A percentile compares a stretch with the other conserved stretches of the same genome.
Conservation (phyloP, 2,797 vertebrate genomes). For the Poeciliopsis paucimaculata region DNA sequence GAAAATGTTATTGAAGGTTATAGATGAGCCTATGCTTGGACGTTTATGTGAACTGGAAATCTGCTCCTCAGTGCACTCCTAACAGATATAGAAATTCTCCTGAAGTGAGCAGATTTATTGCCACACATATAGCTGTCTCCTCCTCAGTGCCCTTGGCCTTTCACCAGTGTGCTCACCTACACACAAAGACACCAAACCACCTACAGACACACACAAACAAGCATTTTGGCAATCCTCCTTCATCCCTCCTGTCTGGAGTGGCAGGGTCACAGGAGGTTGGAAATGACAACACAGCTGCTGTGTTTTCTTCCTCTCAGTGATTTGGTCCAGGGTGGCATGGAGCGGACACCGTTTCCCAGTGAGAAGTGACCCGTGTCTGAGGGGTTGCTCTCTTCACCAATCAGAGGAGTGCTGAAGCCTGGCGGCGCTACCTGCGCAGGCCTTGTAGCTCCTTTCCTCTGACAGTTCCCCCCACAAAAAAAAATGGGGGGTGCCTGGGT, state of each 20-base stretch:
- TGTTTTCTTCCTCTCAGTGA: conserved; percentile 55
- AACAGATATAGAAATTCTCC: background rate
- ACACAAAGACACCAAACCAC: background rate
- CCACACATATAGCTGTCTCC: background rate
- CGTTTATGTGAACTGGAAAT: background rate
- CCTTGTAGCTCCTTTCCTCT: conserved; percentile 41
- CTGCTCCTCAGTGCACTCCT: background rate
- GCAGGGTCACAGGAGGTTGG: conserved; percentile 64
- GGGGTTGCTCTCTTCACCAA: conserved; percentile 73
- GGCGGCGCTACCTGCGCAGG: conserved; percentile 59
- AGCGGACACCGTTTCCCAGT: conserved; percentile 54
- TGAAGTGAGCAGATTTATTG: conserved; percentile 8
- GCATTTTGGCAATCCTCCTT: conserved; percentile 45
- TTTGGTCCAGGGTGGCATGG: conserved; percentile 38
- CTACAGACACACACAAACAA: conserved; percentile 29
- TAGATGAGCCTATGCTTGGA: background rate
- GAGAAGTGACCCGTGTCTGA: conserved; percentile 81
- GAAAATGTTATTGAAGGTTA: background rate
- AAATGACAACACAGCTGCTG: conserved; percentile 76
- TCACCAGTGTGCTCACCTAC: conserved; percentile 2
- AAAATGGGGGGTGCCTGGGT: conserved; percentile 39
- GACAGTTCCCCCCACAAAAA: conserved; percentile 58
- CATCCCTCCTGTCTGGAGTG: conserved; percentile 54
- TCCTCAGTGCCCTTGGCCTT: background rate
- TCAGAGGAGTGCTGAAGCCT: conserved; percentile 72